Percentiles rank a stretch among this genome's conserved stretches.
phyloP scores from a whole-genome alignment of 1,140 invertebrate genomes.

The Helicoverpa zea region DNA sequence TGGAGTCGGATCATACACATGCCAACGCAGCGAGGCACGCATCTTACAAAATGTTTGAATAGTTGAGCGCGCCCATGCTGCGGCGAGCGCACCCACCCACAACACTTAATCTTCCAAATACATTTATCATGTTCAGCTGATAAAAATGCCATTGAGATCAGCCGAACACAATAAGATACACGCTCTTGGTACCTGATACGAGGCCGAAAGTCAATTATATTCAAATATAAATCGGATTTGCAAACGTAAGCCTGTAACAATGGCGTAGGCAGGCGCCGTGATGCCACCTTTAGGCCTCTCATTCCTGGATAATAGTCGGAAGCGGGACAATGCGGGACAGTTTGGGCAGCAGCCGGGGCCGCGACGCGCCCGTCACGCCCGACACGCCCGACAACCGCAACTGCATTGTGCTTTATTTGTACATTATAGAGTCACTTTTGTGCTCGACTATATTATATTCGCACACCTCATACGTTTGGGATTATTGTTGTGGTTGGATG shows the following conservation, averaged over 20 bases:
- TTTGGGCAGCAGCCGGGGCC: constrained; percentile 53
- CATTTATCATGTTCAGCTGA: constrained; percentile 85
- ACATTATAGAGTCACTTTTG: constrained; percentile 62
- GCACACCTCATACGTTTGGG: constrained; percentile 26
- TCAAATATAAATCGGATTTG: constrained; percentile 87
- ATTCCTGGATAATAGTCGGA: constrained; percentile 61
- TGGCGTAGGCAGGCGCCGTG: constrained; percentile 74
- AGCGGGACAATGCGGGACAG: constrained; percentile 59
- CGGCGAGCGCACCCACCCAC: constrained; percentile 67
- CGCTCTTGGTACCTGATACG: constrained; percentile 80
- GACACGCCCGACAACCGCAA: constrained; percentile 48
- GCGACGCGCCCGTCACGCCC: constrained; percentile 51
- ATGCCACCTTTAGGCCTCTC: constrained; percentile 62
- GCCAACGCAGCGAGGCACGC: not conserved
- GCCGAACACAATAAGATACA: constrained; percentile 79
- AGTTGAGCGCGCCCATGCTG: constrained; percentile 19
- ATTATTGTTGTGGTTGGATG: constrained; percentile 46
- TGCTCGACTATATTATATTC: constrained; percentile 46
- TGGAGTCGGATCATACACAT: not conserved
- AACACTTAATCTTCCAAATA: constrained; percentile 80
- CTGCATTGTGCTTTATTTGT: constrained; percentile 62
- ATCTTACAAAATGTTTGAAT: constrained; percentile 27
- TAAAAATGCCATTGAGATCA: constrained; percentile 85
- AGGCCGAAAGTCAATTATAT: constrained; percentile 85
- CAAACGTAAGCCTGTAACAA: constrained; percentile 83